phyloP scores from a whole-genome alignment of 35 echinoderm and acorn worm genomes.

The Amphiura filiformis region DNA sequence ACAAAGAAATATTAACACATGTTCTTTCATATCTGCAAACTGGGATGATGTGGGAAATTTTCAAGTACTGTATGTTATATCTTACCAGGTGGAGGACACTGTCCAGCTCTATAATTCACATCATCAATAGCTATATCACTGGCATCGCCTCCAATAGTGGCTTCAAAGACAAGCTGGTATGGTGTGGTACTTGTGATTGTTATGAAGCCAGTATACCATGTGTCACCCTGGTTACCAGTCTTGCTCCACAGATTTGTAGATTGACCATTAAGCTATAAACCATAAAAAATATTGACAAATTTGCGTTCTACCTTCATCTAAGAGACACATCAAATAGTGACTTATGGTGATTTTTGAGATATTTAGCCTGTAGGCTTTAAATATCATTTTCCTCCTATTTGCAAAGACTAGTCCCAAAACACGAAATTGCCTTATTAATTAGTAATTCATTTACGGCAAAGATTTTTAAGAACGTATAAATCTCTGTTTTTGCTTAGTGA shows the following conservation, averaged over 20 bases:
- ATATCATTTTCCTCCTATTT: too few species aligned
- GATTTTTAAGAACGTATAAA: too few species aligned
- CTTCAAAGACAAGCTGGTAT: constrained; percentile 77
- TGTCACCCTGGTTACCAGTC: constrained; percentile 50
- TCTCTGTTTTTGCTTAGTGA: too few species aligned
- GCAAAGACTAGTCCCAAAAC: background rate
- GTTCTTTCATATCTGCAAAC: too few species aligned
- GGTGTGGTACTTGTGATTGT: constrained; percentile 27
- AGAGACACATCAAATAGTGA: background rate
- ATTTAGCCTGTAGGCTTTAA: too few species aligned
- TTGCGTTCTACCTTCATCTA: too few species aligned
- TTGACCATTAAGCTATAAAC: background rate
- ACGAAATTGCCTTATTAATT: background rate
- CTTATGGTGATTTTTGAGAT: too few species aligned
- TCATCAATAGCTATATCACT: constrained; percentile 91
- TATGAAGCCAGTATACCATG: constrained; percentile 22
- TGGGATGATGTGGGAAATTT: too few species aligned
- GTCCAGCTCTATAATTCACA: constrained; percentile 46
- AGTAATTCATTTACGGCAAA: background rate
- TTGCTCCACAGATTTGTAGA: constrained; percentile 19
- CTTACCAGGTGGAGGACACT: constrained; percentile 29
- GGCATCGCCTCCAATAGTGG: constrained; percentile 51
- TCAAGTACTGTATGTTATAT: too few species aligned
- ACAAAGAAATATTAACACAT: too few species aligned
- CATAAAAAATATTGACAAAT: background rate